Evolutionary conservation across 2,113 vertebrate genomes (phyloP).

Genomic region (Tamias sibiricus): DNA sequence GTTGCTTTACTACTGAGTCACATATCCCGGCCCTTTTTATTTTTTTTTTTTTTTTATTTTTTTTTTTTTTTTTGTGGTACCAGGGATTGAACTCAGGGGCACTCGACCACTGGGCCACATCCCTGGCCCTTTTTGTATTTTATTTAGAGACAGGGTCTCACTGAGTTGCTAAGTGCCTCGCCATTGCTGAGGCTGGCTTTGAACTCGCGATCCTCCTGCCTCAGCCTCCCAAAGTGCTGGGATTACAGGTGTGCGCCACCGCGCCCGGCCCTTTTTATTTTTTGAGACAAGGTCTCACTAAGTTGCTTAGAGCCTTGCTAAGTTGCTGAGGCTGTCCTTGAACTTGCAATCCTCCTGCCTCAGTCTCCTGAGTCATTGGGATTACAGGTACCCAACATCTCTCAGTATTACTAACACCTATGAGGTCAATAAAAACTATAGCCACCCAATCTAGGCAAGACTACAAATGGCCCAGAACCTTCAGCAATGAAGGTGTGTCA

Average conservation of each 20-base stretch:
- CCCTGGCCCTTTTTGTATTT: neutral
- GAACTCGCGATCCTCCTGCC: neutral
- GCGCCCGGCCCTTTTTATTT: neutral
- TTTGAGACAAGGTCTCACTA: neutral
- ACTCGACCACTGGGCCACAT: too few species aligned
- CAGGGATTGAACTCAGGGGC: too few species aligned
- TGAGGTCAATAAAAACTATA: neutral
- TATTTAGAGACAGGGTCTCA: neutral
- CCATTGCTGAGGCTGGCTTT: neutral
- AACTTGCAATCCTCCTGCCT: neutral
- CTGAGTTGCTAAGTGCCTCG: neutral
- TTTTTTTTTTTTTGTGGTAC: too few species aligned
- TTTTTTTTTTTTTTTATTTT: too few species aligned
- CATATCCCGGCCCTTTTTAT: too few species aligned
- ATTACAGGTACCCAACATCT: neutral
- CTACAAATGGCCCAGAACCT: neutral
- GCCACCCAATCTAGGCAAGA: neutral
- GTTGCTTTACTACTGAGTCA: too few species aligned
- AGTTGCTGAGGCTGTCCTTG: neutral
- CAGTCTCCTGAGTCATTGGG: neutral
- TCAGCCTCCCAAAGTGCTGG: neutral
- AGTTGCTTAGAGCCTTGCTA: neutral
- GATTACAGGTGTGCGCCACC: neutral
- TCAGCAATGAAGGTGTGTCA: neutral
- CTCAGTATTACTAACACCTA: neutral